Base-by-base conservation (phyloP, 1,140 invertebrate species). In the Nymphalis io region DNA sequence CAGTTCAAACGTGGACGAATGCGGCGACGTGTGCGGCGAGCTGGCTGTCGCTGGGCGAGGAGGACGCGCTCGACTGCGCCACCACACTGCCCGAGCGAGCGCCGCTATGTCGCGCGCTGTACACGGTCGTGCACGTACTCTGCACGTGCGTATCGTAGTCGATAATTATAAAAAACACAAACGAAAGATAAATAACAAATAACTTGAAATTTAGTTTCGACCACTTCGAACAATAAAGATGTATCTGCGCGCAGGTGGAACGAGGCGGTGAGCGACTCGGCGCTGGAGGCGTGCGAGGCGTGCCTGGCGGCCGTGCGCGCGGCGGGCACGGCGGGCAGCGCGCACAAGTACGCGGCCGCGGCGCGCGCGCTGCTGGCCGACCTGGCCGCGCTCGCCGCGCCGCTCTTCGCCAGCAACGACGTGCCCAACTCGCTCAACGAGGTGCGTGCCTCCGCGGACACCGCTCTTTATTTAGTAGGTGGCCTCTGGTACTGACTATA, bases 281-380 rank as follows among this genome's bases (percentile, higher is more conserved):
- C 85, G 38, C 72, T 91, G 27, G 91, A 92, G 66, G 85, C 88
- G 48, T 91, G 91, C 72, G 91, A 92, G 73, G 83, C 85, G 61
- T 83, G 87, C 42, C 80, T 92, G 73, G 60, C 73, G 44, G 83
- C 80, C 10, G 81, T 88, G 63, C 83, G 87, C 2, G 86, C 85
- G 59, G 83, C 88, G 6, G 83, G 81, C 60, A 84, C 76, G 2
- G 78, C 76, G 15, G 73, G 79, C 5, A 81, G 81, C 61, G 80
- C 84, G 10, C 65, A 70, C 40, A 73, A 76, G 11, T 68, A 84
- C 71, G 74, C 82, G 21, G 60, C n/a, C 38, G 78, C 85, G 12
- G 89, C 82, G 58, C 66, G 82, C 33, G 81, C 80, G 62, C 75
- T 92, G 23, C 68, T 91, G 1, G 68, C 79, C 4, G 76, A 84